These are phyloP conservation scores for Rhodeus uyekii DNA, from an alignment of 2,797 vertebrate genomes.

Conservation along the genomic window DNA sequence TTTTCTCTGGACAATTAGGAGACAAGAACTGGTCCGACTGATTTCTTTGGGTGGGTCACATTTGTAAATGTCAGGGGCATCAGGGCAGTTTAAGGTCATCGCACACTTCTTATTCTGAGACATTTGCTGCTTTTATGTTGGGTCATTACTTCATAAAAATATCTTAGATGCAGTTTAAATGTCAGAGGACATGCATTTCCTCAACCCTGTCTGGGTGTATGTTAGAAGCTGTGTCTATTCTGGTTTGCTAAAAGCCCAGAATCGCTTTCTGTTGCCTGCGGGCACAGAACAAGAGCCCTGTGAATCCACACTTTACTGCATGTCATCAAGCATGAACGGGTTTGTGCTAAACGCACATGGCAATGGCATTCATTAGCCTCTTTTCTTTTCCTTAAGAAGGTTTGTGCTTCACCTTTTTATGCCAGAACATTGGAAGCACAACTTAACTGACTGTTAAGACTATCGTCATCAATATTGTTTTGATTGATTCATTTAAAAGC, in stretches of 20 bases:
- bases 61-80: slow-evolving; percentile 39
- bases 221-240: slow-evolving; percentile 39
- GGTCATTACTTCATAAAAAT: slow-evolving; percentile 14
- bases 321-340: slow-evolving; percentile 41
- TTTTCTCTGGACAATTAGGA: not conserved
- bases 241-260: slow-evolving; percentile 46
- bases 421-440: not conserved
- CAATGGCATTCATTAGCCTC: not conserved
- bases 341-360: slow-evolving; percentile 12
- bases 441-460: not conserved
- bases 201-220: slow-evolving; percentile 7
- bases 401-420: not conserved
- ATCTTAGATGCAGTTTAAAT: slow-evolving; percentile 54
- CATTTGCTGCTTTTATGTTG: slow-evolving; percentile 22
- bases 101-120: slow-evolving; percentile 11
- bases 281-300: slow-evolving; percentile 46
- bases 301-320: slow-evolving; percentile 52
- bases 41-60: not conserved
- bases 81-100: slow-evolving; percentile 15
- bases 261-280: slow-evolving; percentile 35
- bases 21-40: not conserved
- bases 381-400: not conserved
- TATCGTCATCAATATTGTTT: not conserved
- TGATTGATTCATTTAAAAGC: not conserved
- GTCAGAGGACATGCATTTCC: slow-evolving; percentile 55